Evolutionary conservation across 2,113 vertebrate genomes (phyloP).

Genomic region (Gymnobelideus leadbeateri): DNA sequence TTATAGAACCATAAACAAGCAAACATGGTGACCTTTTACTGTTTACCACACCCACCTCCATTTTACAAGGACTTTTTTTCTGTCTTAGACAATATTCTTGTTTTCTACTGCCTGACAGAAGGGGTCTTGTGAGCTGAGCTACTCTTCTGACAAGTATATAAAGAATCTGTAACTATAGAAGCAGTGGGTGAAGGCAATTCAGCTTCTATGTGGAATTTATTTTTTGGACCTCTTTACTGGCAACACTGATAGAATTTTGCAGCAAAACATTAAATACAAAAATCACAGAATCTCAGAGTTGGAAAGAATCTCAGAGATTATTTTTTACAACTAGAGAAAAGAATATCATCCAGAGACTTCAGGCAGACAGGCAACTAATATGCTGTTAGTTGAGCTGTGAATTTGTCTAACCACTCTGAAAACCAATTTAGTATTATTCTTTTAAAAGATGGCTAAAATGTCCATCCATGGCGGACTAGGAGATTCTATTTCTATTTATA

Average conservation of each 20-base stretch:
- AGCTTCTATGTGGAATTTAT: neutral
- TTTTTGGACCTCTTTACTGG: neutral
- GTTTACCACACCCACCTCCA: neutral
- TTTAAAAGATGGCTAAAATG: neutral
- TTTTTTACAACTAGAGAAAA: neutral
- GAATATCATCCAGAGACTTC: neutral
- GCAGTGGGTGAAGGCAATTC: neutral
- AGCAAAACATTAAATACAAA: neutral
- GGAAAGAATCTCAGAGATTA: neutral
- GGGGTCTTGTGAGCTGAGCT: neutral
- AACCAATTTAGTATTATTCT: neutral
- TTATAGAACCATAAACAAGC: neutral
- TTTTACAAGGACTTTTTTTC: neutral
- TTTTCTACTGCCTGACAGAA: neutral
- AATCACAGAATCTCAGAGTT: neutral
- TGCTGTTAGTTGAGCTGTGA: neutral
- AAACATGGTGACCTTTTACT: neutral
- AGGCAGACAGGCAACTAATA: neutral
- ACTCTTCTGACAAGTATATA: neutral
- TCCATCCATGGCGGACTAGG: neutral
- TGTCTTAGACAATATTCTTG: neutral
- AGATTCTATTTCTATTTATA: neutral
- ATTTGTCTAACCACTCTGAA: neutral
- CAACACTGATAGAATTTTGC: neutral
- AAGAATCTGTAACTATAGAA: neutral